These are phyloP conservation scores for Epicampocera succincta DNA, from an alignment of 2,888 invertebrate genomes.

Conservation along the genomic window DNA sequence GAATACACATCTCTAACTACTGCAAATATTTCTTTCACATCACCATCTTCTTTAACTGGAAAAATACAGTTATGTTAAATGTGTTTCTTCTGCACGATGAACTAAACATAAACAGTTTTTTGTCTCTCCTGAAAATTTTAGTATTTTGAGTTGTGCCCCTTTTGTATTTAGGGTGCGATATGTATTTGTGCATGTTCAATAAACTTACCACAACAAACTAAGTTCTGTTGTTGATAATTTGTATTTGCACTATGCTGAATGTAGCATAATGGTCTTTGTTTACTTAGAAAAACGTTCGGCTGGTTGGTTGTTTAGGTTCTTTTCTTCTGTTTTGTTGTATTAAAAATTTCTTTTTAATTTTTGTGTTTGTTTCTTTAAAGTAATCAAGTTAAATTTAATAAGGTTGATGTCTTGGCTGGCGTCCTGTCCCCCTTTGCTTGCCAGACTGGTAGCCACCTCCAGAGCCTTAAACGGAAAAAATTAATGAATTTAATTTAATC, in stretches of 20 bases:
- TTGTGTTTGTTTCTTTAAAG: constrained; percentile 63
- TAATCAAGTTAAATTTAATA: constrained; percentile 83
- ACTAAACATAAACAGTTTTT: no score
- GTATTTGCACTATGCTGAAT: constrained; percentile 61
- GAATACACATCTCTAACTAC: no score
- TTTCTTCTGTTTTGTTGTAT: constrained; percentile 68
- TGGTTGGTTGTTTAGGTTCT: constrained; percentile 69
- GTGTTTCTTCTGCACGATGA: no score
- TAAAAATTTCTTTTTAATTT: constrained; percentile 67
- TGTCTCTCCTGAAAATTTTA: no score
- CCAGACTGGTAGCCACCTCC: constrained; percentile 87
- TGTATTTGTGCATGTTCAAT: not conserved
- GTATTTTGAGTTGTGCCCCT: no score
- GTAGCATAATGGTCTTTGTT: constrained; percentile 61
- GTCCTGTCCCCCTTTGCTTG: constrained; percentile 91
- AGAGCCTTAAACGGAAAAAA: constrained; percentile 72
- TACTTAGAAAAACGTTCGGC: constrained; percentile 68
- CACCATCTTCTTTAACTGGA: no score
- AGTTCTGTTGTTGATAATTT: constrained; percentile 61
- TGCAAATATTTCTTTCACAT: no score
- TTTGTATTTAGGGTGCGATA: no score
- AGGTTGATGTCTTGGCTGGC: constrained; percentile 94
- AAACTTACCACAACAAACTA: constrained; percentile 71
- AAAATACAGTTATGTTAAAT: no score
- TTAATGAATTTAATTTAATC: constrained; percentile 12